phyloP scores from a whole-genome alignment of 2,888 invertebrate genomes.

The Anagyrus pseudococci region DNA sequence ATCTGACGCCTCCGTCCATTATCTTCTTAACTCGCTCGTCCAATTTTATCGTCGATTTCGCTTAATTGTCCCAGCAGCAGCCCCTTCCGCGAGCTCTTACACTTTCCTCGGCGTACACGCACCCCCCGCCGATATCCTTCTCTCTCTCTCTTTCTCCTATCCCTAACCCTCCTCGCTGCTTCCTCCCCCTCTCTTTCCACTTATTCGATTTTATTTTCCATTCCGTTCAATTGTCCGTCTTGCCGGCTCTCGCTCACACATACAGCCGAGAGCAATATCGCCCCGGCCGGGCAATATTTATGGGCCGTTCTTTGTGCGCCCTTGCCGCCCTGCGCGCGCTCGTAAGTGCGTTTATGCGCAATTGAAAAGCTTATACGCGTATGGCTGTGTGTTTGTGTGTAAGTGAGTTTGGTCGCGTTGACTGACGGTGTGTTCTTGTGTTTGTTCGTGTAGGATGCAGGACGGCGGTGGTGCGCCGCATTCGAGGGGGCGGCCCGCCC shows the following conservation, averaged over 20 bases:
- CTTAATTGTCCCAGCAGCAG: constrained; percentile 29
- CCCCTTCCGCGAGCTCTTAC: background rate
- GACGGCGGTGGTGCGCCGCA: constrained; percentile 42
- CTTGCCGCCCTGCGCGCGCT: constrained; percentile 9
- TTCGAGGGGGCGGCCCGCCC: constrained; percentile 46
- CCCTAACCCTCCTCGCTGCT: too few species aligned
- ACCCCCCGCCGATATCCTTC: too few species aligned
- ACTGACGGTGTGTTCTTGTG: background rate
- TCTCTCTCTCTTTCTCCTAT: too few species aligned
- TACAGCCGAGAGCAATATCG: constrained; percentile 9
- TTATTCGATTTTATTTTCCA: constrained; percentile 32
- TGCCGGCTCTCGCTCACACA: constrained; percentile 1
- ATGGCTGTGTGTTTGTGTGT: background rate
- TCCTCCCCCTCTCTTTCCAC: background rate
- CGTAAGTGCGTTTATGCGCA: constrained; percentile 24
- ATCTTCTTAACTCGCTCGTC: constrained; percentile 24
- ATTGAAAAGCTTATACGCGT: constrained; percentile 12
- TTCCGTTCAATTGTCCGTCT: constrained; percentile 23
- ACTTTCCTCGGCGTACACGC: background rate
- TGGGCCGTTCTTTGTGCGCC: constrained; percentile 4
- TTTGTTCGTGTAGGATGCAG: constrained; percentile 52
- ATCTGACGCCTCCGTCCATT: constrained; percentile 15
- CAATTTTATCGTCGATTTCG: constrained; percentile 35
- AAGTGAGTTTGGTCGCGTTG: background rate
- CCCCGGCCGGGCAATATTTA: constrained; percentile 25